phyloP scores from a whole-genome alignment of 2,113 vertebrate genomes.

The Brienomyrus longianalis region DNA sequence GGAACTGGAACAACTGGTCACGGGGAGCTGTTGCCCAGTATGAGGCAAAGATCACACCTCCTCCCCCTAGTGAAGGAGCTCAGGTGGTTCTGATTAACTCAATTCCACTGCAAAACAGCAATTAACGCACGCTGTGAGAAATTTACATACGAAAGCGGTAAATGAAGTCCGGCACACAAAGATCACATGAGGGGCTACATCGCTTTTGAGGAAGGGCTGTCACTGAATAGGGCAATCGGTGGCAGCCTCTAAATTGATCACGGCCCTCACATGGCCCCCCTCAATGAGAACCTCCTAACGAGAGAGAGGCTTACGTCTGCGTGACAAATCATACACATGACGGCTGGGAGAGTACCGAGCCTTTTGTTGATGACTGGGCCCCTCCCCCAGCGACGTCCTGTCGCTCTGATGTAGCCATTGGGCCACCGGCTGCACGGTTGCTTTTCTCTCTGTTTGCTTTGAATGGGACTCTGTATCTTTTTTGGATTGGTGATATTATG shows the following conservation, averaged over 20 bases:
- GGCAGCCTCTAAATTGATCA: not conserved
- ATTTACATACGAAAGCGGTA: constrained; percentile 6
- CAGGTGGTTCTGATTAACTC: constrained; percentile 13
- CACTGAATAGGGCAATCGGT: not conserved
- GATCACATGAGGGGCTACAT: not conserved
- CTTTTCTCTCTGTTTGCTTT: not conserved
- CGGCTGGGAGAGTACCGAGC: not conserved
- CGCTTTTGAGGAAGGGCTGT: not conserved
- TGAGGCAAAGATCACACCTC: not conserved
- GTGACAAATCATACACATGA: not conserved
- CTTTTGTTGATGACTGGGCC: not conserved
- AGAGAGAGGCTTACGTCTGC: not conserved
- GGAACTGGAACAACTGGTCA: not conserved
- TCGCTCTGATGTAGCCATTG: not conserved
- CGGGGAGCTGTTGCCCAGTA: not conserved
- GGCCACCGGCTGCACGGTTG: not conserved
- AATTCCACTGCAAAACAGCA: not conserved
- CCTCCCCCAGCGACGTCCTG: not conserved
- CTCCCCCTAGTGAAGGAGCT: not conserved
- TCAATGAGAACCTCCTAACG: not conserved
- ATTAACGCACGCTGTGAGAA: not conserved
- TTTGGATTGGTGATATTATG: not conserved
- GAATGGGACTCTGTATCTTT: not conserved
- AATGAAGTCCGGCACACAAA: not conserved
- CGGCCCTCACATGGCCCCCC: not conserved